These are phyloP conservation scores for Muricea muricata DNA, from an alignment of 92 coral and sea anemone species.

Conservation along the genomic window DNA sequence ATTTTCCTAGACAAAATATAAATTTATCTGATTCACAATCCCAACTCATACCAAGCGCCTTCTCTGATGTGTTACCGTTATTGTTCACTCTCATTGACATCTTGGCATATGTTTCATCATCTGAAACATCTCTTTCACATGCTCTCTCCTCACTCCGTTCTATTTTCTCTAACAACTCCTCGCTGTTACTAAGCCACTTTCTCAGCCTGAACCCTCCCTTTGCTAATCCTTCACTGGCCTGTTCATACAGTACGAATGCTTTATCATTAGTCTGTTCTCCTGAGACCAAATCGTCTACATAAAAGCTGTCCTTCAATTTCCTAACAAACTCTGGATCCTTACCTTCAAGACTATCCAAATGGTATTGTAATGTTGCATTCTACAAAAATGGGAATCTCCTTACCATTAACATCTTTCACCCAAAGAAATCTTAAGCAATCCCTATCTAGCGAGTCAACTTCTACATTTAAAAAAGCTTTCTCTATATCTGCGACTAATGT, in stretches of 20 bases:
- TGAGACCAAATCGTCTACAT: constrained; percentile 60
- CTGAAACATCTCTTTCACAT: neutral
- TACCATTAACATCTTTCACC: constrained; percentile 41
- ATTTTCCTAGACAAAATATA: constrained; percentile 7
- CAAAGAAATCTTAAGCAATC: constrained; percentile 66
- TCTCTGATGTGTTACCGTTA: constrained; percentile 1
- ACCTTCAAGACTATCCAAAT: constrained; percentile 47
- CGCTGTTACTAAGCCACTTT: constrained; percentile 54
- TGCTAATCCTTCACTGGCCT: constrained; percentile 38
- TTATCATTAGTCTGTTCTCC: constrained; percentile 30
- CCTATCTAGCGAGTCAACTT: constrained; percentile 52
- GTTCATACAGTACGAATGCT: constrained; percentile 31
- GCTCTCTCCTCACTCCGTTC: neutral
- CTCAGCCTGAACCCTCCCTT: constrained; percentile 52
- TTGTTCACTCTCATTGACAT: neutral
- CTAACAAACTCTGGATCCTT: constrained; percentile 48
- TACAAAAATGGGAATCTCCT: constrained; percentile 62
- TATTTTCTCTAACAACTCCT: neutral
- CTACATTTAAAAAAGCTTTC: constrained; percentile 54
- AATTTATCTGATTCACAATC: constrained; percentile 40
- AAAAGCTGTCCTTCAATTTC: constrained; percentile 25
- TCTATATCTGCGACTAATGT: constrained; percentile 46
- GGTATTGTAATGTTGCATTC: constrained; percentile 61
- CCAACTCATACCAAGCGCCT: constrained; percentile 46
- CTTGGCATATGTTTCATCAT: constrained; percentile 49